Base-by-base conservation (phyloP, 1,140 invertebrate species). In the Eumaeus atala region DNA sequence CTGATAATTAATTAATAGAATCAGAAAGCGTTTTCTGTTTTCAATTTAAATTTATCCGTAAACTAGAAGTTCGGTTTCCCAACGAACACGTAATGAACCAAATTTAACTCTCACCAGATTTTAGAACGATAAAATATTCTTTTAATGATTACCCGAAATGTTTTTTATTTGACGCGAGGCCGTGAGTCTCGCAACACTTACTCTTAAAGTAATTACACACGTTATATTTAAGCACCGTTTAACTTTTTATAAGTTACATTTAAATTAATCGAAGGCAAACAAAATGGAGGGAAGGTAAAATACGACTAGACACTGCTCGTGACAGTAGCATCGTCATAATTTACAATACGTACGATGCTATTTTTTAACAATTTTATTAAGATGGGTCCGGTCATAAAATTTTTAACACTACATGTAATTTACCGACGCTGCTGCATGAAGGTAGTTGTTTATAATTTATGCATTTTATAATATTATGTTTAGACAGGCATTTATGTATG, bases 41-140 rank as follows among this genome's bases (percentile, higher is more conserved):
- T 51, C 34, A 51, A 35, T 38, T 51, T 18, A 35, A 51, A 51
- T 38, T 51, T 51, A 51, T 51, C 17, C 35, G n/a, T 17, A 34
- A 51, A 33, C 18, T 37, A 17, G 35, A 21, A 47, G 10, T 16
- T 47, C 21, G 36, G 18, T 51, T 51, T 51, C 49, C 17, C 48
- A 50, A 50, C 42, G 7, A 33, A 35, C 60, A 66, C 54, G 68
- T 85, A 84, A 84, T 75, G 72, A 82, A 75, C 76, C 58, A 64
- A 76, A 78, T 75, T 64, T 66, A 74, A 77, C 80, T 85, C 83
- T 86, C 77, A 64, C 76, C 68, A 81, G 79, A 84, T 84, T 80
- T 80, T 80, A 82, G 82, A 84, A 80, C 59, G 71, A 84, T 86
- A 83, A 86, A 86, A 75, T 80, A 83, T 80, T 72, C 66, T 84